Base-by-base conservation (phyloP, 2,113 vertebrate species). In the Etheostoma spectabile region DNA sequence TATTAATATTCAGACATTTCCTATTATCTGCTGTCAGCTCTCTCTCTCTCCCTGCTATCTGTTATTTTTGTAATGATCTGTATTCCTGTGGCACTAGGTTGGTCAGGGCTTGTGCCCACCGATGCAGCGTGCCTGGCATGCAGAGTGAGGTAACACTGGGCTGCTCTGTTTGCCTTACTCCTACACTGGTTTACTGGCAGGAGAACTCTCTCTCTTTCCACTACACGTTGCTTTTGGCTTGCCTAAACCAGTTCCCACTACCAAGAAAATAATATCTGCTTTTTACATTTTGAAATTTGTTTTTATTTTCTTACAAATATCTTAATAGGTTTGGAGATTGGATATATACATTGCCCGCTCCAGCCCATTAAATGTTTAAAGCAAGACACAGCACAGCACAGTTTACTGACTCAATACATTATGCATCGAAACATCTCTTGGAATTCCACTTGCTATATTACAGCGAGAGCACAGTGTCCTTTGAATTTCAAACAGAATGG, bases 401-500 rank as follows among this genome's bases (percentile, higher is more conserved):
- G 71, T 87, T 81, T 83, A 82, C 66, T 76, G 64, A 76, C 53
- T 93, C 53, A 16, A 87, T 93, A 84, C 89, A 93, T 91, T 78
- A 93, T 93, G 87, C 74, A 92, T 92, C 62, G 83, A 73, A 79
- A 85, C 64, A 86, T 80, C 77, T 68, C 68, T 74, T 42, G 18
- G 80, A 77, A 85, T 88, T 78, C 77, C 74, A 86, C 22, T 72
- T 62, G 64, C 65, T 75, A 13, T 71, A 7, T 42, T 85, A 85
- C 71, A 81, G 65, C 30, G 74, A 71, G 16, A 35, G 68, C 42
- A 18, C 56, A 0, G 15, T 27, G 60, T 35, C 46, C 52, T 80
- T 79, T 61, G 83, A 91, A 94, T 94, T 93, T 86, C 64, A 89
- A 92, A 86, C 92, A 87, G 89, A 91, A 90, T 90, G 86, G 92